Conservation (phyloP, 2,888 invertebrate species). For the Listrodromus nycthemerus region DNA sequence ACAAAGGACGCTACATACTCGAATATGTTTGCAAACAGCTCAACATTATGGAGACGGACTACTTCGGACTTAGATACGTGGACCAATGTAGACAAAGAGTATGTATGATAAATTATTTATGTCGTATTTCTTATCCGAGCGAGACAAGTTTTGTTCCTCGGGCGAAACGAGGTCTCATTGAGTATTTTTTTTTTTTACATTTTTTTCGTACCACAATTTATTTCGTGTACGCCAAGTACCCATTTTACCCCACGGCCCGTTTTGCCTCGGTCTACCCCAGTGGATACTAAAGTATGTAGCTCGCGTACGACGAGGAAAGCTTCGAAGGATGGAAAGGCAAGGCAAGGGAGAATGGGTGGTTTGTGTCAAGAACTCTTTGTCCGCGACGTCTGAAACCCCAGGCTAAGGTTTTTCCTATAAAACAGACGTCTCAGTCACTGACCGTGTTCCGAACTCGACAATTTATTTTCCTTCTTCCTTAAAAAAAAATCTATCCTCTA, state of each 20-base stretch:
- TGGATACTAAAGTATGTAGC: slow-evolving; percentile 29
- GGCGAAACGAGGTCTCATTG: no score
- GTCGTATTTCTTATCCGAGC: not conserved
- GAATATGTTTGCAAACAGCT: slow-evolving; percentile 96
- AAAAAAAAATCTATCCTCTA: not conserved
- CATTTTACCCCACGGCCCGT: no score
- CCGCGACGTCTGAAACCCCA: slow-evolving; percentile 8
- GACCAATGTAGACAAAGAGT: slow-evolving; percentile 95
- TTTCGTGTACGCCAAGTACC: no score
- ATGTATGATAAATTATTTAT: slow-evolving; percentile 79
- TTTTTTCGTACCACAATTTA: no score
- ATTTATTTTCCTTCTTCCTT: not conserved
- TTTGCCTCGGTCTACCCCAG: not conserved
- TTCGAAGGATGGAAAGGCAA: slow-evolving; percentile 13
- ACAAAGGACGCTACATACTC: slow-evolving; percentile 95
- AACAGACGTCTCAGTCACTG: slow-evolving; percentile 17
- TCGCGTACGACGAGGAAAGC: slow-evolving; percentile 21
- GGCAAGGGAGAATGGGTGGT: not conserved
- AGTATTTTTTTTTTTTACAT: no score
- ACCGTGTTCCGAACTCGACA: not conserved
- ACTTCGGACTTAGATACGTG: slow-evolving; percentile 97
- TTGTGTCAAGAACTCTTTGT: slow-evolving; percentile 21
- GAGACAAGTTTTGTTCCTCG: no score
- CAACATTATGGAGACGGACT: slow-evolving; percentile 96
- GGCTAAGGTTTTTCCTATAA: slow-evolving; percentile 4